Conservation (phyloP, 2,113 vertebrate genomes). For the Scortum barcoo region DNA sequence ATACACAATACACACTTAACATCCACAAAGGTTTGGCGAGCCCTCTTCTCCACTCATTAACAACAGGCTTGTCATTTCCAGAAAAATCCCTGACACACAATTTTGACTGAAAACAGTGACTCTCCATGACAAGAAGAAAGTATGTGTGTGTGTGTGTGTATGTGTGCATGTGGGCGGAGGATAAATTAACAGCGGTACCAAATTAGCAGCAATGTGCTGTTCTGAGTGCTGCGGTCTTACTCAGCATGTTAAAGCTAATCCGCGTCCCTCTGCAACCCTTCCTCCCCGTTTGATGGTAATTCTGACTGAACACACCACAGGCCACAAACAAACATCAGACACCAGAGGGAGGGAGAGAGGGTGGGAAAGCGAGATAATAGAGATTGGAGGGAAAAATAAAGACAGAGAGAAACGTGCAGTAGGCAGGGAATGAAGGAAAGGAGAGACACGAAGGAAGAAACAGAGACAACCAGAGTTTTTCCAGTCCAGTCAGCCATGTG, state of each 20-base stretch:
- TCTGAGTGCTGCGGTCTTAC: constrained; percentile 64
- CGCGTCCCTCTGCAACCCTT: constrained; percentile 53
- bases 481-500: constrained; percentile 53
- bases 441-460: background rate
- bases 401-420: background rate
- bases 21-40: constrained; percentile 59
- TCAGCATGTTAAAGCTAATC: constrained; percentile 75
- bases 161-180: constrained; percentile 58
- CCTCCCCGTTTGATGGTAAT: constrained; percentile 68
- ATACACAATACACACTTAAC: constrained; percentile 41
- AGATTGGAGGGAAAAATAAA: constrained; percentile 10
- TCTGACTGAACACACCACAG: constrained; percentile 68
- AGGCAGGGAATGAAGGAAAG: background rate
- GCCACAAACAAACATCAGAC: constrained; percentile 67
- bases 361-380: constrained; percentile 34
- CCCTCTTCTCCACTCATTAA: constrained; percentile 58
- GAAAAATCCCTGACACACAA: constrained; percentile 59
- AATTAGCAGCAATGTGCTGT: constrained; percentile 70
- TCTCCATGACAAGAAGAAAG: constrained; percentile 42
- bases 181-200: constrained; percentile 72
- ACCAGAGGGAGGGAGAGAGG: constrained; percentile 27
- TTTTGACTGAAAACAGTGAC: constrained; percentile 63
- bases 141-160: constrained; percentile 44
- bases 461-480: background rate
- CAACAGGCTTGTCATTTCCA: constrained; percentile 74